These are phyloP conservation scores for Pseudococcus viburni DNA, from an alignment of 2,888 invertebrate species.

Conservation along the genomic window DNA sequence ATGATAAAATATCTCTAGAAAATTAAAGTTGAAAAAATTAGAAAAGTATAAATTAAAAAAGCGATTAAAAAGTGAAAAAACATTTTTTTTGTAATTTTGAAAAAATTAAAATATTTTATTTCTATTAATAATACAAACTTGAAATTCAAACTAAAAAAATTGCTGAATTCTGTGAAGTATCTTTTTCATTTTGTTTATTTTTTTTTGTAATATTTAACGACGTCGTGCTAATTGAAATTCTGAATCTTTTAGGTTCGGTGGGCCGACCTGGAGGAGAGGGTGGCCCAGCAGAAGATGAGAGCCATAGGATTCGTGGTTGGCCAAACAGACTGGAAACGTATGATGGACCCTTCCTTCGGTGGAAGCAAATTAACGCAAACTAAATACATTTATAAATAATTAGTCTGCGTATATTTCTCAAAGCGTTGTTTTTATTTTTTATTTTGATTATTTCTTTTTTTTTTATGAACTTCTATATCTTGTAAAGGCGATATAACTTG, in stretches of 20 bases:
- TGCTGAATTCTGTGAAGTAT: no score
- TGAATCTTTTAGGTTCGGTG: constrained; percentile 85
- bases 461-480: neutral
- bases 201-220: no score
- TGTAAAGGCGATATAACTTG: constrained; percentile 13
- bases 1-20: no score
- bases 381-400: constrained; percentile 82
- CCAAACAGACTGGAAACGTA: constrained; percentile 95
- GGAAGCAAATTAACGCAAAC: constrained; percentile 92
- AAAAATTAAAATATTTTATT: no score
- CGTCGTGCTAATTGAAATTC: neutral
- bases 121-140: no score
- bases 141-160: no score
- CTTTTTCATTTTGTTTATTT: no score
- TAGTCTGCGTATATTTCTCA: neutral
- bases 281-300: constrained; percentile 91
- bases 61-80: no score
- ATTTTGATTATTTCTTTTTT: neutral
- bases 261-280: constrained; percentile 96
- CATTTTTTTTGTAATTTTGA: no score
- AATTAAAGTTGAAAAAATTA: no score
- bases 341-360: constrained; percentile 93
- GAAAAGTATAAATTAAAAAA: no score
- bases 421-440: constrained; percentile 29
- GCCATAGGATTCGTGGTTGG: constrained; percentile 97